phyloP scores from a whole-genome alignment of 2,797 vertebrate genomes.

The Ctenopoma multispine region DNA sequence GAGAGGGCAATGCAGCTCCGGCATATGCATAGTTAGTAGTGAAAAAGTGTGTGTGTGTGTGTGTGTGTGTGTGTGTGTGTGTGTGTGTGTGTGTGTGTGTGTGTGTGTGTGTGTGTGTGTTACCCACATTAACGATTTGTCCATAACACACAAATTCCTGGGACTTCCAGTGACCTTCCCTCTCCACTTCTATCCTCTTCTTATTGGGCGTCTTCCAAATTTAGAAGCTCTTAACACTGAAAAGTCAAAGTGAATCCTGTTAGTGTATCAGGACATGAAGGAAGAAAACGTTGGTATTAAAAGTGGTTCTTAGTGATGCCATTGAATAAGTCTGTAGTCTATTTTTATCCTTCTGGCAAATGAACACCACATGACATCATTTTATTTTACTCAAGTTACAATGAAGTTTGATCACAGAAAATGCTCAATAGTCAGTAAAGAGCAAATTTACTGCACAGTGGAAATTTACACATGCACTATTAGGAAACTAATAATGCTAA shows the following conservation, averaged over 20 bases:
- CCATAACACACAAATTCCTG: slow-evolving; percentile 47
- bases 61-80: slow-evolving; percentile 26
- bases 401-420: not conserved
- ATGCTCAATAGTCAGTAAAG: not conserved
- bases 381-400: slow-evolving; percentile 3
- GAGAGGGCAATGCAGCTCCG: slow-evolving; percentile 64
- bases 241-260: slow-evolving; percentile 44
- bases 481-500: no score
- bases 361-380: not conserved
- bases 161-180: slow-evolving; percentile 62
- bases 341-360: slow-evolving; percentile 22
- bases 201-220: slow-evolving; percentile 49
- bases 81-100: slow-evolving; percentile 16
- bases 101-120: slow-evolving; percentile 25
- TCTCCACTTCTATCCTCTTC: slow-evolving; percentile 29
- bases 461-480: not conserved
- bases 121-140: slow-evolving; percentile 43
- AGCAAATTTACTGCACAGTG: not conserved
- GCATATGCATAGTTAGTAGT: slow-evolving; percentile 49
- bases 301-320: slow-evolving; percentile 27
- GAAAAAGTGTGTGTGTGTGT: not conserved
- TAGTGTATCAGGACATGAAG: slow-evolving; percentile 29
- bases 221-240: slow-evolving; percentile 36
- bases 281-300: slow-evolving; percentile 22
- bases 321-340: slow-evolving; percentile 3